phyloP scores from a whole-genome alignment of 2,888 invertebrate genomes.

The Peribatodes rhomboidaria region DNA sequence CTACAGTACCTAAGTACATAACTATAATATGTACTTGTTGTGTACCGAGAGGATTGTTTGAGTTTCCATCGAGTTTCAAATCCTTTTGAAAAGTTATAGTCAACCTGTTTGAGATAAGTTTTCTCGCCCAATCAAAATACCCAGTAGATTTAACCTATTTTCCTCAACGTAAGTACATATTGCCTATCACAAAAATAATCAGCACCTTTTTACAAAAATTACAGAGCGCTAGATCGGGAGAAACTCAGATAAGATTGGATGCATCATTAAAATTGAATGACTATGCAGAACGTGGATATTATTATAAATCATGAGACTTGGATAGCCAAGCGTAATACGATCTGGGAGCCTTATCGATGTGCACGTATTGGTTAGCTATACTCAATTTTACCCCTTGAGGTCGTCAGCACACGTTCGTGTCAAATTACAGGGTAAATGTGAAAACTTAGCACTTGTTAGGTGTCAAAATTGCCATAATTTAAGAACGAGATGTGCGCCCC shows the following conservation, averaged over 20 bases:
- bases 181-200: constrained; percentile 42
- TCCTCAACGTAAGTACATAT: constrained; percentile 38
- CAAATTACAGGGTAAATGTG: constrained; percentile 78
- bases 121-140: not conserved
- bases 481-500: constrained; percentile 72
- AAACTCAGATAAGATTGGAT: constrained; percentile 64
- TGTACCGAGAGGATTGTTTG: too few relatives aligned
- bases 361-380: constrained; percentile 53
- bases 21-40: too few relatives aligned
- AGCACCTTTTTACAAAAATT: constrained; percentile 69
- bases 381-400: constrained; percentile 27
- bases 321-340: constrained; percentile 57
- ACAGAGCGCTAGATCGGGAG: constrained; percentile 68
- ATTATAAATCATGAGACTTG: constrained; percentile 77
- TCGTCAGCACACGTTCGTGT: constrained; percentile 69
- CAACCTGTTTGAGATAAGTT: not conserved
- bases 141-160: constrained; percentile 28
- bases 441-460: constrained; percentile 84
- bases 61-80: too few relatives aligned
- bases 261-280: constrained; percentile 81
- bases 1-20: too few relatives aligned
- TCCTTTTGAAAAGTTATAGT: too few relatives aligned
- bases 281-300: constrained; percentile 72
- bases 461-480: constrained; percentile 86
- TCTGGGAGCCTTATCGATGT: constrained; percentile 61